phyloP scores from a whole-genome alignment of 1,140 invertebrate genomes.

The Nymphalis io region DNA sequence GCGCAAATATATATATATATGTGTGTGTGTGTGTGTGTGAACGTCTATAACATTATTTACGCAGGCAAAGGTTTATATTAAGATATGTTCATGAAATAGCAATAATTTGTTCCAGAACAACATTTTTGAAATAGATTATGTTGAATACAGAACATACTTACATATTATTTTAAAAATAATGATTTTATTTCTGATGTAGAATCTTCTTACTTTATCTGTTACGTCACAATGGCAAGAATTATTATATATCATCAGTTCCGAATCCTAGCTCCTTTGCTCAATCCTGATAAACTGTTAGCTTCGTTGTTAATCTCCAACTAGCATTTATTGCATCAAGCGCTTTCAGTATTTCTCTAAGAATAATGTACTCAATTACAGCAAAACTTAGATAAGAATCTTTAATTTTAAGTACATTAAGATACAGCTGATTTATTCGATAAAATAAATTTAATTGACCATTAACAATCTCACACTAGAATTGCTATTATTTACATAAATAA shows the following conservation, averaged over 20 bases:
- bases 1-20: too few relatives aligned
- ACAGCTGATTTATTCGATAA: constrained; percentile 12
- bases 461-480: neutral
- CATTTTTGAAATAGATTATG: too few relatives aligned
- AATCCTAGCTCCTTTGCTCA: constrained; percentile 23
- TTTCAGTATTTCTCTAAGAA: constrained; percentile 28
- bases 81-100: too few relatives aligned
- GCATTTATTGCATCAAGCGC: constrained; percentile 37
- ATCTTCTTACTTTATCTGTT: neutral
- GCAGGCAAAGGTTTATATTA: too few relatives aligned
- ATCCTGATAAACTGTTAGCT: constrained; percentile 28
- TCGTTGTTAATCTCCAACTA: constrained; percentile 35
- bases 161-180: neutral
- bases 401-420: constrained; percentile 29
- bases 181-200: neutral
- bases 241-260: constrained; percentile 12
- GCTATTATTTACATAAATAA: constrained; percentile 2
- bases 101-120: too few relatives aligned
- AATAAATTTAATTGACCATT: constrained; percentile 10
- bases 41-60: too few relatives aligned
- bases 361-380: constrained; percentile 37
- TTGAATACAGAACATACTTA: neutral
- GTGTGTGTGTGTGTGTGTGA: too few relatives aligned
- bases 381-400: constrained; percentile 36
- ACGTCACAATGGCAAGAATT: constrained; percentile 4